Conservation (phyloP, 2,113 vertebrate species). For the Vombatus ursinus region DNA sequence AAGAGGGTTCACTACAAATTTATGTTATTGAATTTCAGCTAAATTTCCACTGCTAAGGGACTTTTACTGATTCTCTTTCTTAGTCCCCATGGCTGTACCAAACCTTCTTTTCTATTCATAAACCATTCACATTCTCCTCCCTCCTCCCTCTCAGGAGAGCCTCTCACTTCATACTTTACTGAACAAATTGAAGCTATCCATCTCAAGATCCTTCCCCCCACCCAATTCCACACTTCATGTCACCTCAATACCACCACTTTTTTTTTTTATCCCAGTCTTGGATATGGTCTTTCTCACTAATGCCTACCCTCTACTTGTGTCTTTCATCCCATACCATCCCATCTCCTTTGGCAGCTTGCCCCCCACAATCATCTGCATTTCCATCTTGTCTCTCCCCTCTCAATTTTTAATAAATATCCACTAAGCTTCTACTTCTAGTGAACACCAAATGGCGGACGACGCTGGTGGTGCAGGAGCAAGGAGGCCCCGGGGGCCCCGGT, state of each 20-base stretch:
- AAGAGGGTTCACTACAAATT: neutral
- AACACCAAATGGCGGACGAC: too few relatives aligned
- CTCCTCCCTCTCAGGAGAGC: neutral
- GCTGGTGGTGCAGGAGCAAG: too few relatives aligned
- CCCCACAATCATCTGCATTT: neutral
- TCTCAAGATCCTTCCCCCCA: neutral
- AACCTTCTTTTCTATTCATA: neutral
- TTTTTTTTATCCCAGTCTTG: neutral
- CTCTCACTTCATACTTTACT: neutral
- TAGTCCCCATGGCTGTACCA: neutral
- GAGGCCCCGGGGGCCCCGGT: too few relatives aligned
- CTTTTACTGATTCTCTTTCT: neutral
- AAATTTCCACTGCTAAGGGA: neutral
- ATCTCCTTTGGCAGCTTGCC: neutral
- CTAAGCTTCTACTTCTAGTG: too few relatives aligned
- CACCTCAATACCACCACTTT: neutral
- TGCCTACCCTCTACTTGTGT: neutral
- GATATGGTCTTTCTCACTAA: neutral
- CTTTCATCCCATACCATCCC: too few relatives aligned
- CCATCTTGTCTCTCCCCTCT: too few relatives aligned
- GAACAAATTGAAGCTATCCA: neutral
- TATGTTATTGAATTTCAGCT: neutral
- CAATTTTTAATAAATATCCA: too few relatives aligned
- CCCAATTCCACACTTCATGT: neutral
- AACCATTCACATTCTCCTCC: neutral